phyloP scores from a whole-genome alignment of 2,113 vertebrate genomes.

The Pipa parva region DNA sequence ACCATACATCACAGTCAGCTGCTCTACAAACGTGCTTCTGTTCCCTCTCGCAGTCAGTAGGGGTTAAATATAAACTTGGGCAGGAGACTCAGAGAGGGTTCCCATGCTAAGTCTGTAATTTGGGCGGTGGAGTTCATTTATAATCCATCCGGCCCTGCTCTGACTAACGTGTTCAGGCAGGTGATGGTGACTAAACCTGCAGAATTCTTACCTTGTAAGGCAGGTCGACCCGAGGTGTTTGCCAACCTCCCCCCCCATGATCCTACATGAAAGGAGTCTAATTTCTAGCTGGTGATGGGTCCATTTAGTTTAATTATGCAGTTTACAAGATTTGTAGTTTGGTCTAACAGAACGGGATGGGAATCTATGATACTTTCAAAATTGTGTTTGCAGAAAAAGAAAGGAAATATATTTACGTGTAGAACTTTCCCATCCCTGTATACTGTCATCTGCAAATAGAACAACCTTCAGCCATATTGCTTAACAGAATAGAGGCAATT shows the following conservation, averaged over 20 bases:
- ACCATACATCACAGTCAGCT: no score
- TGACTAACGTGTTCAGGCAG: constrained; percentile 5
- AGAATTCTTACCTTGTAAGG: neutral
- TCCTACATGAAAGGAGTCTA: neutral
- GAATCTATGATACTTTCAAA: no score
- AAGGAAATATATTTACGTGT: no score
- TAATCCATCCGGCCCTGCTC: constrained; percentile 5
- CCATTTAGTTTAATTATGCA: neutral
- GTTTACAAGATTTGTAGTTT: neutral
- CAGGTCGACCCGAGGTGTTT: neutral
- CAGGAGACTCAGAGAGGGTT: neutral
- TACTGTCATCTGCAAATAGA: no score
- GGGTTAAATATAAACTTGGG: neutral
- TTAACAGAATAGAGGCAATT: no score
- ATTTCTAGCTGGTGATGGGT: neutral
- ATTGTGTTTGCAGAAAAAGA: no score
- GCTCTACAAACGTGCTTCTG: no score
- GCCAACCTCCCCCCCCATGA: neutral
- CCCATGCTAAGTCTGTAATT: neutral
- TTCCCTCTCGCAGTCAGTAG: no score
- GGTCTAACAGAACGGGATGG: no score
- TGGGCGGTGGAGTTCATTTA: constrained; percentile 3
- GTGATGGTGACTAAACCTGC: constrained; percentile 14
- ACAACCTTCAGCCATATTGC: no score
- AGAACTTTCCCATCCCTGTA: no score